Evolutionary conservation across 1,140 invertebrate genomes (phyloP).

Genomic region (Drosophila nigrodunni): DNA sequence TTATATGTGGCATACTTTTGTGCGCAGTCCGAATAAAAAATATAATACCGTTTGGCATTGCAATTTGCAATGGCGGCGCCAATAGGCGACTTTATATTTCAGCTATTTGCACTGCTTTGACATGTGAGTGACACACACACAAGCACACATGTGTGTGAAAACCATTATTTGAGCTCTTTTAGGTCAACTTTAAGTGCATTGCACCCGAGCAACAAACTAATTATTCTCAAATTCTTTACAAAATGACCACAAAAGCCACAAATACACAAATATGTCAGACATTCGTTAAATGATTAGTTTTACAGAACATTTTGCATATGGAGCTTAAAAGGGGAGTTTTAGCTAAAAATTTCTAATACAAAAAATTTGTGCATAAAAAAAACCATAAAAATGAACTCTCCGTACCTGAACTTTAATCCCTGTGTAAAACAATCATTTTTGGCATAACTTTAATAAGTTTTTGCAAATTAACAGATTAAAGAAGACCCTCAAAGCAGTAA

Average conservation of each 20-base stretch:
- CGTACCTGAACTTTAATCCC: too few species aligned
- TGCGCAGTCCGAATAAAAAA: conserved; percentile 44
- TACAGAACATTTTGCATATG: background rate
- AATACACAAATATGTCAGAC: conserved; percentile 16
- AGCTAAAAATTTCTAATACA: too few species aligned
- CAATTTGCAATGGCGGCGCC: conserved; percentile 48
- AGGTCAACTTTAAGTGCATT: conserved; percentile 33
- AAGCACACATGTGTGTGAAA: background rate
- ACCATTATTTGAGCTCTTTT: conserved; percentile 9
- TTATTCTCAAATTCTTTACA: conserved; percentile 52
- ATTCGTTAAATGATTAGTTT: conserved; percentile 20
- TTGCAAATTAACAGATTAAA: too few species aligned
- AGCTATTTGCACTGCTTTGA: conserved; percentile 31
- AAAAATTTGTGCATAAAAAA: too few species aligned
- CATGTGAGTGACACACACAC: conserved; percentile 54
- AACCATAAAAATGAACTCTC: too few species aligned
- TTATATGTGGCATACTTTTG: conserved; percentile 72
- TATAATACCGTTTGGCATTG: conserved; percentile 28
- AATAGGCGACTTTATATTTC: conserved; percentile 29
- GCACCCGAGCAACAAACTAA: conserved; percentile 62
- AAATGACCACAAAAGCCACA: conserved; percentile 51
- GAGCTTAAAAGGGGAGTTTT: too few species aligned
- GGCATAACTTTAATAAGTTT: too few species aligned
- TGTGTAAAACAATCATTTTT: background rate
- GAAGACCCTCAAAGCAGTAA: too few species aligned